Base-by-base conservation (phyloP, 1,140 invertebrate species). In the Penaeus japonicus region DNA sequence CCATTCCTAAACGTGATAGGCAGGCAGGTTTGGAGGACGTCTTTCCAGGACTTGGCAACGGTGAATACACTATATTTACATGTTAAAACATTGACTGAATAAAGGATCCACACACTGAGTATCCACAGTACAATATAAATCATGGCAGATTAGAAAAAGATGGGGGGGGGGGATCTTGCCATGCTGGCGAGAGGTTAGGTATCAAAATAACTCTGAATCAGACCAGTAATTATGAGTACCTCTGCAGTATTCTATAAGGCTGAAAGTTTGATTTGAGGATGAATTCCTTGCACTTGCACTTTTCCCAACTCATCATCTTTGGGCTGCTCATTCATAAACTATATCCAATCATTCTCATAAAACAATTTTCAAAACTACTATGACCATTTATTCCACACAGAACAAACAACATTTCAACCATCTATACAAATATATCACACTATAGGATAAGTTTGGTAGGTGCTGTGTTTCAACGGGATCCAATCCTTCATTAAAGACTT, bases 121-220 rank as follows among this genome's bases (percentile, higher is more conserved):
- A 47, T 47, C 53, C 78, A 59, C 39, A 55, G 54, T 35, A 78
- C 54, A 78, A 85, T 77, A 85, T 57, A 85, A 85, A 78, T 59
- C 59, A 79, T 55, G 57, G 47, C 59, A 79, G 22, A 54, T 85
- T 54, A 85, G 75, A 85, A 85, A 78, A 62, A 47, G 73, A 55
- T 78, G 59, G 59, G 35, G 32, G 73, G 32, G 57, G 59, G 59
- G 35, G 32, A 85, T 79, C 30, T 77, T 54, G 70, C 84, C 84
- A 85, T 30, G 75, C 79, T 27, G 75, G 75, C 84, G 59, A 55
- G 59, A 59, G 84, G 75, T 57, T 85, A 79, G 73, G 55, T 85
- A 85, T 85, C 73, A 85, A 85, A 85, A 85, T 85, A 85, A 85
- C 75, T 85, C 84, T 85, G 84, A 54, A 77, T 85, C 75, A 85